Percentiles rank a stretch among this genome's conserved stretches.
phyloP scores from a whole-genome alignment of 2,113 vertebrate species.

The Gobio gobio region DNA sequence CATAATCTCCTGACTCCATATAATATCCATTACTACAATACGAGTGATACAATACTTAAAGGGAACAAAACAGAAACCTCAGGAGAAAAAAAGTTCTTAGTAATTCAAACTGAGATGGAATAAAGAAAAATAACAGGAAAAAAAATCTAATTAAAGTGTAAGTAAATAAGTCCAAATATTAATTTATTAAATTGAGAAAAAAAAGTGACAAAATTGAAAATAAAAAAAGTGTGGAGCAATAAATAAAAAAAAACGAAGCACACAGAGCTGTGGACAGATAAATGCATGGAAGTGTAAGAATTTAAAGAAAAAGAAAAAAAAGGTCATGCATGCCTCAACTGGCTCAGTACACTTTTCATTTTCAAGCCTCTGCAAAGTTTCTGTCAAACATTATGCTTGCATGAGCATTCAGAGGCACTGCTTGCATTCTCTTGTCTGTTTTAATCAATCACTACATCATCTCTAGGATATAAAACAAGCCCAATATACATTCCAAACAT shows the following conservation, averaged over 20 bases:
- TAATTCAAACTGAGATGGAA: too few relatives aligned
- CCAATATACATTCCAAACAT: background rate
- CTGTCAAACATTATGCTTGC: background rate
- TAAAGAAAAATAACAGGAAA: too few relatives aligned
- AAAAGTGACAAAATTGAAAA: background rate
- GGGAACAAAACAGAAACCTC: background rate
- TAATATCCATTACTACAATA: background rate
- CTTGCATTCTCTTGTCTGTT: constrained; percentile 20
- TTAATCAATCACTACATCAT: background rate
- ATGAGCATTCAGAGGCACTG: constrained; percentile 9
- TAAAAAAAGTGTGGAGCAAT: background rate
- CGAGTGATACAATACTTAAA: background rate
- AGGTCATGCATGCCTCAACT: background rate
- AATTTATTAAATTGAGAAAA: too few relatives aligned
- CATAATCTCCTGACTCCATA: too few relatives aligned
- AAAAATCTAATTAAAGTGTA: background rate
- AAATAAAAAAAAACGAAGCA: background rate
- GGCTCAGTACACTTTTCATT: background rate
- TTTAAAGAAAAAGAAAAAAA: background rate
- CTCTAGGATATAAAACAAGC: background rate
- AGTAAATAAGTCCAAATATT: too few relatives aligned
- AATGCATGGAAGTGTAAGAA: background rate
- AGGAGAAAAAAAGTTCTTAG: background rate
- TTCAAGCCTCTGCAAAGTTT: background rate
- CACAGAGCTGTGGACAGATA: background rate